Evolutionary conservation across 2,113 vertebrate genomes (phyloP), one percentile per base, ranked within the genome.

Genomic region (Dermatemys mawii): DNA sequence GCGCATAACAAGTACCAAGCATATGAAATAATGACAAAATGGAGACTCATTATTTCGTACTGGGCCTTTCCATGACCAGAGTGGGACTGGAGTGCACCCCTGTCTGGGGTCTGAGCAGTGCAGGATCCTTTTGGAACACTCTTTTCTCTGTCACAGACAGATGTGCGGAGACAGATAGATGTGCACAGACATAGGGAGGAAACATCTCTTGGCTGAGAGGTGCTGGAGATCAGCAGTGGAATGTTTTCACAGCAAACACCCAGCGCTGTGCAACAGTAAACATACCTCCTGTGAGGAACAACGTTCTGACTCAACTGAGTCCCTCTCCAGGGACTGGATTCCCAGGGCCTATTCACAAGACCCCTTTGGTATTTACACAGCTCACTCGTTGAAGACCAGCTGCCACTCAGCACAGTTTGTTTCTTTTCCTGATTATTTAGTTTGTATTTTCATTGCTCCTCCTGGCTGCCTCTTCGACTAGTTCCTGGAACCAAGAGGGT

Each of bases 161-260:
- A 81, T 53, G 48, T 67, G 78, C 32, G 32, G 85, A 90, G 88
- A 88, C 1, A 3, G 76, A 83, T 32, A 90, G 79, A 97, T 91
- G 90, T 91, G 76, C 88, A 84, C 41, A 91, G 97, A 94, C 73
- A 92, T 21, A 87, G 73, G 93, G 94, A 70, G 87, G 92, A 95
- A 95, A 92, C 53, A 78, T 4, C 87, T 82, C 89, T 89, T 94
- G 87, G 78, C 91, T 86, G 91, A 94, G 88, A 96, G 92, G 93
- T 96, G 95, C 54, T 95, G 87, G 95, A 96, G 96, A 88, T 86
- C 91, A 96, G 89, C 80, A 78, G 63, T 60, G 85, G 91, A 96
- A 96, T 94, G 95, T 96, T 96, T 96, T 95, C 93, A 96, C 87
- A 97, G 96, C 94, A 97, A 95, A 93, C 85, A 93, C 84, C 84